phyloP scores from a whole-genome alignment of 2,888 invertebrate species.

The Platerodrilus igneus region DNA sequence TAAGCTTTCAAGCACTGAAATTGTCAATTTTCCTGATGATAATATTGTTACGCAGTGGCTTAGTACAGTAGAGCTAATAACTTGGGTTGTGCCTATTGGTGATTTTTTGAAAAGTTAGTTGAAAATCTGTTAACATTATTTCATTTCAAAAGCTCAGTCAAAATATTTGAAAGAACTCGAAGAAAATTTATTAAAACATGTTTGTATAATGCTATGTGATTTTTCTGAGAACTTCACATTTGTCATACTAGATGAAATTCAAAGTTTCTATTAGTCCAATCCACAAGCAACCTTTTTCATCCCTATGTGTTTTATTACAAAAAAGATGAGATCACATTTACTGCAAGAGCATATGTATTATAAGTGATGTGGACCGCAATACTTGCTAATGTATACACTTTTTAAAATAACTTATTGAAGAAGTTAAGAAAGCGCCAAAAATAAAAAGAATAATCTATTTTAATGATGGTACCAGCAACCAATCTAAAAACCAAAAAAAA shows the following conservation, averaged over 20 bases:
- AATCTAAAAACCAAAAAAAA: too few relatives aligned
- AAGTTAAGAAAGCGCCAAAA: not conserved
- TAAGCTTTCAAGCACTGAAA: too few relatives aligned
- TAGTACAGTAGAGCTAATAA: too few relatives aligned
- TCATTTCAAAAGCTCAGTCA: too few relatives aligned
- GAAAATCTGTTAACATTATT: too few relatives aligned
- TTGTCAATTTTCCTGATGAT: too few relatives aligned
- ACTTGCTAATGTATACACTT: constrained; percentile 2
- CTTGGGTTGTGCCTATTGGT: too few relatives aligned
- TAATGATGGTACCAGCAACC: not conserved
- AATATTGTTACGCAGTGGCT: too few relatives aligned
- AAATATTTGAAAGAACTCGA: too few relatives aligned
- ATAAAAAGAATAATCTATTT: constrained; percentile 1
- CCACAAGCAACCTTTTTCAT: constrained; percentile 1
- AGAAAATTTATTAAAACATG: constrained; percentile 2
- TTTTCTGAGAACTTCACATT: not conserved
- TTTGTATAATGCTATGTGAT: constrained; percentile 2
- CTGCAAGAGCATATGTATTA: constrained; percentile 1
- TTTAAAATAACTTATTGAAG: constrained; percentile 1
- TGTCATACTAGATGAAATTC: not conserved
- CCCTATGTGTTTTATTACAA: constrained; percentile 3
- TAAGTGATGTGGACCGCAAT: constrained; percentile 1
- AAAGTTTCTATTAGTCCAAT: constrained; percentile 3
- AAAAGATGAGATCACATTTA: not conserved
- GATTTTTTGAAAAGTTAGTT: too few relatives aligned